These are phyloP conservation scores for Papio anubis DNA, from an alignment of 2,113 vertebrate genomes.

Conservation along the genomic window DNA sequence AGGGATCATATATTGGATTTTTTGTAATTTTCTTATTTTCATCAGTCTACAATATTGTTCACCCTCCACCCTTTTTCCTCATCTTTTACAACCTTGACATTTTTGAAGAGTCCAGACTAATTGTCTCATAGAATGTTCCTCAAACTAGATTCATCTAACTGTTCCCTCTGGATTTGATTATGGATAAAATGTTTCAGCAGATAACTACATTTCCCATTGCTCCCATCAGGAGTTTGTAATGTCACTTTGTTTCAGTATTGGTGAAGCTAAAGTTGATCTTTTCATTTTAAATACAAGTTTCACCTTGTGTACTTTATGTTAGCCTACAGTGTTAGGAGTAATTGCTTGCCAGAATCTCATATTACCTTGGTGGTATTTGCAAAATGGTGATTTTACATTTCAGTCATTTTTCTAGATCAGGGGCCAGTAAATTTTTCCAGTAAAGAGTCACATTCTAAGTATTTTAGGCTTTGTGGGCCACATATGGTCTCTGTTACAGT, in stretches of 20 bases:
- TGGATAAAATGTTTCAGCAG: background rate
- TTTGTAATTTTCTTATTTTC: background rate
- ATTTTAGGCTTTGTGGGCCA: background rate
- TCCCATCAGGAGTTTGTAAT: background rate
- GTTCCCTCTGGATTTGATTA: background rate
- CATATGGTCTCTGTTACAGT: background rate
- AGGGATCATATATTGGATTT: background rate
- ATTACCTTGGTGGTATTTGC: background rate
- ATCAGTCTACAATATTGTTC: background rate
- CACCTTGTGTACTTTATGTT: background rate
- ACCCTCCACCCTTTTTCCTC: rapidly evolving
- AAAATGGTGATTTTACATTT: background rate
- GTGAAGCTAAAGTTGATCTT: background rate
- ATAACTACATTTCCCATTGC: background rate
- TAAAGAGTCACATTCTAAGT: background rate
- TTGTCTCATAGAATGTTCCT: background rate
- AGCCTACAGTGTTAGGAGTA: background rate
- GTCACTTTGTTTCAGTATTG: background rate
- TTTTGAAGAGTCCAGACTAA: background rate
- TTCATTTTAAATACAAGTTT: background rate
- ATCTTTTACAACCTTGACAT: background rate
- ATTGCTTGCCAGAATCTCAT: background rate
- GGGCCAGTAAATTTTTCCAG: background rate
- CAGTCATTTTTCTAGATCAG: background rate
- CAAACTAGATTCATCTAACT: background rate